Evolutionary conservation across 1,140 invertebrate species (phyloP).

Genomic region (Aphis gossypii): DNA sequence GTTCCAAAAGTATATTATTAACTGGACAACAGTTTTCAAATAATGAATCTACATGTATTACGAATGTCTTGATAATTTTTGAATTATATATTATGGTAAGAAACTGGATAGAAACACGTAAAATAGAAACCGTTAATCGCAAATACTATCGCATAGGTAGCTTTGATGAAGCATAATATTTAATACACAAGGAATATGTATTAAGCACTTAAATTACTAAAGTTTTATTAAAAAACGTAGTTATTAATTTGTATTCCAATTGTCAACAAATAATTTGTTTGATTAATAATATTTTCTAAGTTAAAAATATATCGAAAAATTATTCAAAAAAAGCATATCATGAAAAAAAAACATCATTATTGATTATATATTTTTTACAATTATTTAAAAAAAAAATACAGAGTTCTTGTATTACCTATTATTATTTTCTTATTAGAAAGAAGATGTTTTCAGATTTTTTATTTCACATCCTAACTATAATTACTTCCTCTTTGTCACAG

Average conservation of each 20-base stretch:
- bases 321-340: neutral
- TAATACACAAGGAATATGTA: too few species aligned
- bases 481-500: neutral
- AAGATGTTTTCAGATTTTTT: neutral
- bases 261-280: neutral
- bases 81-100: neutral
- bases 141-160: neutral
- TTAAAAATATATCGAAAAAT: neutral
- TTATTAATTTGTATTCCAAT: neutral
- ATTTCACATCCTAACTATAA: constrained; percentile 2
- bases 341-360: neutral
- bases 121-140: constrained; percentile 17
- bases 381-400: neutral
- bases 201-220: too few species aligned
- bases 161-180: too few species aligned
- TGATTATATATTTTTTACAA: neutral
- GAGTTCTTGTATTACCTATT: neutral
- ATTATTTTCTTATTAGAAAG: constrained; percentile 17
- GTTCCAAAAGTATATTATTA: neutral
- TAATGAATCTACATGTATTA: neutral
- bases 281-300: neutral
- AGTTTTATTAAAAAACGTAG: neutral
- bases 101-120: neutral
- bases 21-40: neutral
- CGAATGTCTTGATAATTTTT: neutral